Conservation (phyloP, 2,888 invertebrate species). For the Drosophila acutilabella region DNA sequence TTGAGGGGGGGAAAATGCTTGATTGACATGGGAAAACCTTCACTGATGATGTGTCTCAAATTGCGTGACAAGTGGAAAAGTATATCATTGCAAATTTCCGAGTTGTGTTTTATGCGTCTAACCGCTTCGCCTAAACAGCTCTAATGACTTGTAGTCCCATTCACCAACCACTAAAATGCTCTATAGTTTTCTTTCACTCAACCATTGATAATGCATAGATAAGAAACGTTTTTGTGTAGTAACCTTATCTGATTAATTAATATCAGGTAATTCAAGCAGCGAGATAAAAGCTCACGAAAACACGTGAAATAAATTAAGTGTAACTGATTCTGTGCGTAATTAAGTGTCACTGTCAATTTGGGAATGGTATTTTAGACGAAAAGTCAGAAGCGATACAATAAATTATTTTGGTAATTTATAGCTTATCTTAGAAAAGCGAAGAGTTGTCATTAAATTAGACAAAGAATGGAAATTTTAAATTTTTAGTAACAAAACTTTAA, state of each 20-base stretch:
- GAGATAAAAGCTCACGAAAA: neutral
- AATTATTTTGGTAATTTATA: no score
- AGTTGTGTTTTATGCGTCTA: conserved; percentile 13
- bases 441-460: no score
- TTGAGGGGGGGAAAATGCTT: conserved; percentile 18
- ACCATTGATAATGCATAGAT: conserved; percentile 12
- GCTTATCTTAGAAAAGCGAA: no score
- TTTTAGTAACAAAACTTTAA: no score
- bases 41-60: conserved; percentile 33
- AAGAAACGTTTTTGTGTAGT: neutral
- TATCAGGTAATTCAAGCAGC: neutral
- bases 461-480: no score
- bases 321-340: neutral
- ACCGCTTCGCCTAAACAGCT: conserved; percentile 12
- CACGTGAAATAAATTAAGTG: conserved; percentile 1
- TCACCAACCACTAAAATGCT: neutral
- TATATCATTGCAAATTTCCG: conserved; percentile 33
- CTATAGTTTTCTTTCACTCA: neutral
- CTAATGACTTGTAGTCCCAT: conserved; percentile 4
- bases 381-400: no score
- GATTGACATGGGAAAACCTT: conserved; percentile 23
- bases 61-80: conserved; percentile 52
- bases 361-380: no score
- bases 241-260: conserved; percentile 12
- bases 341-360: neutral